Evolutionary conservation across 1,140 invertebrate genomes (phyloP).

Genomic region (Drosophila pseudoobscura): DNA sequence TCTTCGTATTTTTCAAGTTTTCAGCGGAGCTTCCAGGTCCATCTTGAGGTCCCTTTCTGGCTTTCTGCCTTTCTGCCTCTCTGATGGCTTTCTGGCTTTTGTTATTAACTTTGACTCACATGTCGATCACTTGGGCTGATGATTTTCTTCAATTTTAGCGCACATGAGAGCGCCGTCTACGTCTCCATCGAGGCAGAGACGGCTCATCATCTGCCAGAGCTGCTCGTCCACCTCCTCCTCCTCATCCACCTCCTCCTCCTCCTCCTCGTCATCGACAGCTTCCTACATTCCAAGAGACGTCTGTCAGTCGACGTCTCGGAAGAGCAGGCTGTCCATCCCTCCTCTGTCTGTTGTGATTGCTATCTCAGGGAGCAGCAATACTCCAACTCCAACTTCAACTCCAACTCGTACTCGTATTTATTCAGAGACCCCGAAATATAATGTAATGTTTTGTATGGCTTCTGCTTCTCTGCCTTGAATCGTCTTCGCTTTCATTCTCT

Average conservation of each 20-base stretch:
- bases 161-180: constrained; percentile 71
- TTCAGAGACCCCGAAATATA: constrained; percentile 72
- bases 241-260: not conserved
- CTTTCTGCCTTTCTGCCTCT: constrained; percentile 5
- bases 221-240: constrained; percentile 1
- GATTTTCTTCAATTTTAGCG: constrained; percentile 82
- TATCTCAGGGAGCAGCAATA: constrained; percentile 65
- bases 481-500: constrained; percentile 69
- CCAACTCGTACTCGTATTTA: constrained; percentile 52
- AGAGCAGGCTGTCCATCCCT: constrained; percentile 1
- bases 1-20: constrained; percentile 80
- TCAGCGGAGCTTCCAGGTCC: constrained; percentile 29
- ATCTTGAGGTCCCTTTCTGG: not conserved
- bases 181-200: constrained; percentile 38
- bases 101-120: constrained; percentile 83
- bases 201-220: constrained; percentile 25
- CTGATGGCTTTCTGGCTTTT: constrained; percentile 44
- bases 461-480: constrained; percentile 39
- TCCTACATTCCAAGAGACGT: constrained; percentile 62
- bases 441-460: constrained; percentile 30
- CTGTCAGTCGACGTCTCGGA: not conserved
- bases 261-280: constrained; percentile 25
- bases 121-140: constrained; percentile 78
- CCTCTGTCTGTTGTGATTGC: constrained; percentile 65
- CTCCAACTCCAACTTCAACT: constrained; percentile 8